Percentiles rank a stretch among this genome's conserved stretches.
Evolutionary conservation across 2,113 vertebrate genomes (phyloP).

Genomic region (Gasterosteus nipponicus): DNA sequence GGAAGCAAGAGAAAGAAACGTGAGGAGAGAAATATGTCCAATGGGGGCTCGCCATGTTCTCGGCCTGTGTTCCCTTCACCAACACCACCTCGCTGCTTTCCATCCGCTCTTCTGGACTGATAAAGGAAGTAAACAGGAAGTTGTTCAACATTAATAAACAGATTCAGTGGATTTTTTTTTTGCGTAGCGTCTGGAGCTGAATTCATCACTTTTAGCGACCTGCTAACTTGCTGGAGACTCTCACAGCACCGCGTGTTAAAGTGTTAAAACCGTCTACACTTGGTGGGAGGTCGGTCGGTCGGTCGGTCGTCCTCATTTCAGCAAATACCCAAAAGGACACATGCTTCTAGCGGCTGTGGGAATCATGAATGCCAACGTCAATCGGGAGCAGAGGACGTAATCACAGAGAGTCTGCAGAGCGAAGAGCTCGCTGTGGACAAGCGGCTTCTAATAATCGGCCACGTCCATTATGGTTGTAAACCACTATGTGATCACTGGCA

Average conservation of each 20-base stretch:
- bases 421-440: background rate
- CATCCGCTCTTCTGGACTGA: background rate
- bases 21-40: conserved; percentile 22
- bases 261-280: background rate
- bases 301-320: background rate
- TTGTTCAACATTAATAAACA: background rate
- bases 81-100: background rate
- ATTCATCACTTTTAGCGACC: background rate
- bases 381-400: background rate
- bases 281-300: background rate
- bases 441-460: too few relatives aligned
- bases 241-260: background rate
- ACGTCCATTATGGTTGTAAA: too few relatives aligned
- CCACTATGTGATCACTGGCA: too few relatives aligned
- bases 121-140: background rate
- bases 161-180: background rate
- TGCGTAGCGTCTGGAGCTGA: too few relatives aligned
- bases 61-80: background rate
- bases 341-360: background rate
- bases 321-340: background rate
- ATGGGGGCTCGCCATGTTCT: conserved; percentile 7
- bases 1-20: conserved; percentile 35
- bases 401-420: too few relatives aligned
- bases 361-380: background rate
- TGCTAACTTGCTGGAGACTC: background rate